These are phyloP conservation scores for Epicampocera succincta DNA, from an alignment of 2,888 invertebrate genomes.

Conservation along the genomic window DNA sequence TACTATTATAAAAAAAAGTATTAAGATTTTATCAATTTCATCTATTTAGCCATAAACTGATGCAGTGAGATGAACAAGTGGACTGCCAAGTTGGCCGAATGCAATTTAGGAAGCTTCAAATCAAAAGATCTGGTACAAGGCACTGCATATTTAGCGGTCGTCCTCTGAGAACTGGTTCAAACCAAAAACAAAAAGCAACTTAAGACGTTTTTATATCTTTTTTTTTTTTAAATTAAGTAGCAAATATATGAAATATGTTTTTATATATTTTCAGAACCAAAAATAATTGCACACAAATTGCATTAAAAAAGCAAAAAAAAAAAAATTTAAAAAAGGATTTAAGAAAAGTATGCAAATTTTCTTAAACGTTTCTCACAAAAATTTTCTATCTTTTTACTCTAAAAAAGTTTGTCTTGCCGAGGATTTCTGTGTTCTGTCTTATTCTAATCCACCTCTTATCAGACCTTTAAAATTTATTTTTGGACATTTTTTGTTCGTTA, in stretches of 20 bases:
- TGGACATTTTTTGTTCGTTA: slow-evolving; percentile 6
- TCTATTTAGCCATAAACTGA: no score
- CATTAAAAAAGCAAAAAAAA: slow-evolving; percentile 18
- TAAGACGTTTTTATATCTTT: no score
- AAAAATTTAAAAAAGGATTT: slow-evolving; percentile 4
- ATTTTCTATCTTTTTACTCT: slow-evolving; percentile 64
- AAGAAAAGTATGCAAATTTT: slow-evolving; percentile 60
- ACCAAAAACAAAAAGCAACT: no score
- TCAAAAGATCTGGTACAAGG: no score
- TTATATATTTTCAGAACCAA: slow-evolving; percentile 1
- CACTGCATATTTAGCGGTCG: no score
- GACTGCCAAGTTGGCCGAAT: no score
- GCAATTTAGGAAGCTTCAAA: no score
- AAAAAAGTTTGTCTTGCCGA: slow-evolving; percentile 50
- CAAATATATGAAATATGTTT: neutral
- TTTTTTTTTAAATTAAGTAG: no score
- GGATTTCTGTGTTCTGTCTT: neutral
- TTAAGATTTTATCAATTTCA: no score
- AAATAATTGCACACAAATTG: slow-evolving; percentile 33
- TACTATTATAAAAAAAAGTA: no score
- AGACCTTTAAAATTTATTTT: slow-evolving; percentile 6
- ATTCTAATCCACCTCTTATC: neutral
- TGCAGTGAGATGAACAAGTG: no score
- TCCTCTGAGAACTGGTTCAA: no score
- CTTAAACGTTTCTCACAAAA: slow-evolving; percentile 64